phyloP scores from a whole-genome alignment of 2,113 vertebrate genomes.

The Todiramphus saurophagus region DNA sequence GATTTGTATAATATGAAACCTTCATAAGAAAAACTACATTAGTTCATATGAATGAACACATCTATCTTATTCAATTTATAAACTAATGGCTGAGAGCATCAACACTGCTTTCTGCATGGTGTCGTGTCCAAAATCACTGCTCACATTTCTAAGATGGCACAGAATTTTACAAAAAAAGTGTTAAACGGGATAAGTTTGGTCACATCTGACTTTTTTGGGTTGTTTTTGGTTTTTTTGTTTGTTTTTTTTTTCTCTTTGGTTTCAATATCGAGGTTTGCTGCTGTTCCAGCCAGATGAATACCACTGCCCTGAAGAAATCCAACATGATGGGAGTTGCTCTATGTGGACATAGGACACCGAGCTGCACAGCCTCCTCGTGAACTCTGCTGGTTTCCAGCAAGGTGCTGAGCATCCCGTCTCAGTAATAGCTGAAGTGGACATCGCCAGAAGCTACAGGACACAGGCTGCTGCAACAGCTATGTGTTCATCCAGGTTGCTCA shows the following conservation, averaged over 20 bases:
- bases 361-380: fast-evolving
- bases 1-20: constrained; percentile 82
- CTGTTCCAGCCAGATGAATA: background rate
- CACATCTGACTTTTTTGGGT: background rate
- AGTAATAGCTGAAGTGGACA: fast-evolving
- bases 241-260: background rate
- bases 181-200: background rate
- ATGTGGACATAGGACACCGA: background rate
- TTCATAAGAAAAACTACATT: constrained; percentile 78
- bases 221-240: background rate
- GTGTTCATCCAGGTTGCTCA: background rate
- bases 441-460: background rate
- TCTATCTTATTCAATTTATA: constrained; percentile 79
- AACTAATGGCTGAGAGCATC: constrained; percentile 74
- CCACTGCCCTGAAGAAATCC: background rate
- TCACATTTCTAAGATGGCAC: constrained; percentile 17
- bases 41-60: constrained; percentile 79
- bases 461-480: fast-evolving
- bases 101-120: constrained; percentile 61
- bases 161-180: background rate
- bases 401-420: background rate
- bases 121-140: constrained; percentile 57
- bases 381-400: background rate
- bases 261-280: background rate
- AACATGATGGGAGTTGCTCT: fast-evolving